Conservation (phyloP, 2,888 invertebrate species). For the Gryllus longicercus region DNA sequence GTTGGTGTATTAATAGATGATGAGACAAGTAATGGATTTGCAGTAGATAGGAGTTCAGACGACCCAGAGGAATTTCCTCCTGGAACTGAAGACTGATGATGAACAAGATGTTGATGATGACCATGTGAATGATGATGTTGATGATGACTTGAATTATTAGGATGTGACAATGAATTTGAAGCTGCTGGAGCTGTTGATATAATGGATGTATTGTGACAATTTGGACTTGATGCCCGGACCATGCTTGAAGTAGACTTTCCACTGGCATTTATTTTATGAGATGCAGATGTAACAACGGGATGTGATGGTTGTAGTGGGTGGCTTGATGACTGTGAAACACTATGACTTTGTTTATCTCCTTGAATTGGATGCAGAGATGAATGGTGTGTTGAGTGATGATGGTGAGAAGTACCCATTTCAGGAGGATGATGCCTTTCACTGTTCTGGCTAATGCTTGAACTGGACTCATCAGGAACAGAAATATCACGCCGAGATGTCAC, state of each 20-base stretch:
- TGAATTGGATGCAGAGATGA: constrained; percentile 31
- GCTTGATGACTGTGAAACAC: constrained; percentile 23
- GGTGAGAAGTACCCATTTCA: constrained; percentile 63
- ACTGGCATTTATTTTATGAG: constrained; percentile 56
- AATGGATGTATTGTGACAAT: constrained; percentile 55
- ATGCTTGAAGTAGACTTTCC: constrained; percentile 22
- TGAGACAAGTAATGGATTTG: constrained; percentile 25
- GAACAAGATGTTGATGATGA: constrained; percentile 31
- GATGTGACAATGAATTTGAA: constrained; percentile 52
- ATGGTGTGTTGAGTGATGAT: constrained; percentile 63
- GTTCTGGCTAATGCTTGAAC: not conserved
- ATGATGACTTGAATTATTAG: constrained; percentile 58
- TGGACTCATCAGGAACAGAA: constrained; percentile 27
- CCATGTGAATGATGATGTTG: constrained; percentile 37
- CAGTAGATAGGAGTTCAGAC: constrained; percentile 23
- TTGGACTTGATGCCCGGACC: constrained; percentile 38
- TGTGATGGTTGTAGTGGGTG: constrained; percentile 59
- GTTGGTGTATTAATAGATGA: not conserved
- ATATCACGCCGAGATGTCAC: constrained; percentile 53
- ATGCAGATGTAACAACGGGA: constrained; percentile 64
- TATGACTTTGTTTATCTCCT: constrained; percentile 32
- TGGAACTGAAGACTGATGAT: constrained; percentile 26
- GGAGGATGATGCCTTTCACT: constrained; percentile 52
- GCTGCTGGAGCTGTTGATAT: constrained; percentile 50
- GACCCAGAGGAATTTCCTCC: constrained; percentile 22